phyloP scores from a whole-genome alignment of 1,140 invertebrate genomes.

The Mya arenaria region DNA sequence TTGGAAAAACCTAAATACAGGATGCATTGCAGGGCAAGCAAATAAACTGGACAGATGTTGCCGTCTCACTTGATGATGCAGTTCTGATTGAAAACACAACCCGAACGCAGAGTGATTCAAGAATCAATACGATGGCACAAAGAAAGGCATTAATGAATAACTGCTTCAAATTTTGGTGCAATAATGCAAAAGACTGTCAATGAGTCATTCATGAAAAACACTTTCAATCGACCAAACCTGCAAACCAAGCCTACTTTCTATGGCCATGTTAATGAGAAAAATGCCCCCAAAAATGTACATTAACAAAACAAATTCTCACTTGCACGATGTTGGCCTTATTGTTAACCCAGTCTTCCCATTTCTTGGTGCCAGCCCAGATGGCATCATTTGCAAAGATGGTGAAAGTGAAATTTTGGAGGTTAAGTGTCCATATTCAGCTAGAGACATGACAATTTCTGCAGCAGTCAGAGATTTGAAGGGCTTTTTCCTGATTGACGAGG shows the following conservation, averaged over 20 bases:
- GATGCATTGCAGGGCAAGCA: too few species aligned
- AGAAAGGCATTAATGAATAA: too few species aligned
- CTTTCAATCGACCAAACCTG: neutral
- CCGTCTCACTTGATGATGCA: too few species aligned
- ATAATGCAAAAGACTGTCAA: too few species aligned
- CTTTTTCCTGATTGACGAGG: too few species aligned
- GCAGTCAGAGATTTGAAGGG: too few species aligned
- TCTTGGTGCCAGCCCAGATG: conserved; percentile 52
- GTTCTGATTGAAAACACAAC: neutral
- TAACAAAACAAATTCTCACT: conserved; percentile 28
- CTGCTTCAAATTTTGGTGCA: too few species aligned
- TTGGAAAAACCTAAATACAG: too few species aligned
- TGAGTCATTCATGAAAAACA: too few species aligned
- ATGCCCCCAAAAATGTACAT: conserved; percentile 2
- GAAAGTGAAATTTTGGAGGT: conserved; percentile 23
- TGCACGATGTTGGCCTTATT: conserved; percentile 56
- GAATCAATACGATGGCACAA: neutral
- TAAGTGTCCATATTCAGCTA: conserved; percentile 17
- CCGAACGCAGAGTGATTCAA: neutral
- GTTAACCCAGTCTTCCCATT: conserved; percentile 52
- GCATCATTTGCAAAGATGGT: conserved; percentile 46
- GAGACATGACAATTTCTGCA: too few species aligned
- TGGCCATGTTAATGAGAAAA: conserved; percentile 6
- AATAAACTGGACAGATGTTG: neutral
- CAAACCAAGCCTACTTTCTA: neutral